Evolutionary conservation across 2,888 invertebrate genomes (phyloP), one percentile per base, ranked within the genome.

Genomic region (Anarsia innoxiella): DNA sequence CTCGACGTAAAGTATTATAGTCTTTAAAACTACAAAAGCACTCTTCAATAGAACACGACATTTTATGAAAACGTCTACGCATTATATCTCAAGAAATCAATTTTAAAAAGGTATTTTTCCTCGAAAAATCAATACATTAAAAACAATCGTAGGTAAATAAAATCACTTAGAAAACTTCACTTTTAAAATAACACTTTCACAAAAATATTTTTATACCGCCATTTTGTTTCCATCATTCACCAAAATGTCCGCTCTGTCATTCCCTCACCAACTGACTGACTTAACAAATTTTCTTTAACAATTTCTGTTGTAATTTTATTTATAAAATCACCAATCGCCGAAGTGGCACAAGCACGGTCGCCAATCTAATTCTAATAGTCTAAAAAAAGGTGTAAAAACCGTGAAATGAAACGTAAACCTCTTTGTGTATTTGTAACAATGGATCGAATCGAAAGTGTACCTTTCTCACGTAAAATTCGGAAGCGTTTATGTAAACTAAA

Each of bases 51-150:
- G n/a, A n/a, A n/a, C n/a, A n/a, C n/a, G n/a, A n/a, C n/a, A n/a
- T n/a, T n/a, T n/a, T n/a, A n/a, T n/a, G n/a, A n/a, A 64, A 58
- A 39, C 66, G 65, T 40, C 68, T 59, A 40, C 68, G 70, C 79
- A 78, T 80, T 53, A 48, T n/a, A n/a, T n/a, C n/a, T 59, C 14
- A 46, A 38, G 42, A 39, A 38, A 9, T 19, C 19, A 19, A 19
- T 19, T 19, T 19, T 19, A 6, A 19, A 19, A 19, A 19, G 3
- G 6, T 19, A 19, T 19, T 19, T n/a, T n/a, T n/a, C n/a, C n/a
- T n/a, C n/a, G n/a, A n/a, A n/a, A n/a, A n/a, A n/a, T n/a, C n/a
- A n/a, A n/a, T n/a, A n/a, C n/a, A n/a, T n/a, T n/a, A n/a, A n/a
- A n/a, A n/a, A n/a, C n/a, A n/a, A n/a, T n/a, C n/a, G n/a, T n/a